Base-by-base conservation (phyloP, 2,888 invertebrate species). In the Sarcophaga carnaria region DNA sequence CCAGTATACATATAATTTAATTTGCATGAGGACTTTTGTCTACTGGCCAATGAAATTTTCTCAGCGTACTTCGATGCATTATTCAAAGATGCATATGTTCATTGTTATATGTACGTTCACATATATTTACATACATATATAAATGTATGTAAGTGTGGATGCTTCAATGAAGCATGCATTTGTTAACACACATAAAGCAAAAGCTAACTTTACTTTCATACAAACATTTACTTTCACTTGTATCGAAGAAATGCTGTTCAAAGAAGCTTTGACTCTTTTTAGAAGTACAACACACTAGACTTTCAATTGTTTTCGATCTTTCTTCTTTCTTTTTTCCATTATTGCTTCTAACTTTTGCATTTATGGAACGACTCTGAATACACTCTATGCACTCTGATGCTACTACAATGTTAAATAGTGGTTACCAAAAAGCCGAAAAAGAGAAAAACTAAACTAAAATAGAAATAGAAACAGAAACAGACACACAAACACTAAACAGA, bases 191-290 rank as follows among this genome's bases (percentile, higher is more conserved):
- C 79, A 75, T 81, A 76, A 84, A 70, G 62, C 63, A 84, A 84
- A 76, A 80, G 62, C 67, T 71, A 37, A 54, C 54, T 79, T 84
- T 82, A 87, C 87, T 87, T 87, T 87, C 84, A 72, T 67, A 69
- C 84, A 63, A 87, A 76, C 67, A 72, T 87, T 54, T 84, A 87
- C 87, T 87, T 87, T 87, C 87, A 87, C 87, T 87, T 87, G 85
- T 74, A 89, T 85, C 69, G 87, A 86, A 81, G 89, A 86, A 80
- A 79, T 81, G 59, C 71, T 79, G 67, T 62, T 76, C 27, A 78
- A 70, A 80, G 71, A 76, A 82, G 84, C 59, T 69, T 25, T 60
- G 27, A 25, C 74, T 80, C 59, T 62, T 78, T 76, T 84, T 69
- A 76, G 62, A 87, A 87, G 80, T 63, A 67, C 59, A 79, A 83